These are phyloP conservation scores for Hemichromis elongatus DNA, from an alignment of 2,113 vertebrate genomes.

Conservation along the genomic window DNA sequence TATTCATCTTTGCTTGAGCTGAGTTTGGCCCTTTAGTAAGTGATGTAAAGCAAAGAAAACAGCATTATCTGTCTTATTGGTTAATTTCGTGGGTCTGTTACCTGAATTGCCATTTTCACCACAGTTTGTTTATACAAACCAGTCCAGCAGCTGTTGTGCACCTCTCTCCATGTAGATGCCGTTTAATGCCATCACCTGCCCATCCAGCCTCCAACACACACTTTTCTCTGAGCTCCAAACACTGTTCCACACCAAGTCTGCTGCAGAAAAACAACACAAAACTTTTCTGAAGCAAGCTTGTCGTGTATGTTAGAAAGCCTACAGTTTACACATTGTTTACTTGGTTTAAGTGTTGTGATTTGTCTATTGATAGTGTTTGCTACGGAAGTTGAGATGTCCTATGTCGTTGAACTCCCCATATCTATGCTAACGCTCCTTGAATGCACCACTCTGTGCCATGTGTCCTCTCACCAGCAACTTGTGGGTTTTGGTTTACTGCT, in stretches of 20 bases:
- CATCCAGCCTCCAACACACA: neutral
- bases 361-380: too few relatives aligned
- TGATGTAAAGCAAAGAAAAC: neutral
- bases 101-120: neutral
- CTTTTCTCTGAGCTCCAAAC: neutral
- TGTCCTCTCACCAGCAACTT: too few relatives aligned
- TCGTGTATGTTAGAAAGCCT: too few relatives aligned
- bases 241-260: neutral
- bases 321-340: too few relatives aligned
- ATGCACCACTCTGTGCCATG: too few relatives aligned
- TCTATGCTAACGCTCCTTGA: too few relatives aligned
- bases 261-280: neutral
- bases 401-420: too few relatives aligned
- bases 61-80: neutral
- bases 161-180: neutral
- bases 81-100: neutral
- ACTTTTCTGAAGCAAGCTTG: neutral
- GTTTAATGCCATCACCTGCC: neutral
- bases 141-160: neutral
- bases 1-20: neutral
- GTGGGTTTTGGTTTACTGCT: too few relatives aligned
- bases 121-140: neutral
- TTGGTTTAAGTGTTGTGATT: too few relatives aligned
- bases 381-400: too few relatives aligned
- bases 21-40: neutral